Evolutionary conservation across 1,140 invertebrate genomes (phyloP).

Genomic region (Pararge aegeria): DNA sequence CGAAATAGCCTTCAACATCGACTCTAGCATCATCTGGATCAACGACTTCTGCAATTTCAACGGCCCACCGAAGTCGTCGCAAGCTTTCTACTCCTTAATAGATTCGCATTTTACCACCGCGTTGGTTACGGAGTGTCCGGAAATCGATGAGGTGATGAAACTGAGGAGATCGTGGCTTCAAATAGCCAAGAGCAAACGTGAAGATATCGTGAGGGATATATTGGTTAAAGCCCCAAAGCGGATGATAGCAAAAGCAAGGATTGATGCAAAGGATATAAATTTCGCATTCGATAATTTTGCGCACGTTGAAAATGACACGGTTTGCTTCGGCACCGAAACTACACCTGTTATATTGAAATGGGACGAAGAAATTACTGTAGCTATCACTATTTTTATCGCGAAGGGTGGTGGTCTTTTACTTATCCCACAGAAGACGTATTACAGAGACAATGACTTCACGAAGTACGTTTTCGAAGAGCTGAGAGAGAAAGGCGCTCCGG

Average conservation of each 20-base stretch:
- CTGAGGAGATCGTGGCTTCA: background rate
- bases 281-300: background rate
- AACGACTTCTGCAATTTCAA: constrained; percentile 13
- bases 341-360: background rate
- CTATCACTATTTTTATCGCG: background rate
- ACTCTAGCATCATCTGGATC: constrained; percentile 11
- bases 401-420: background rate
- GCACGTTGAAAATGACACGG: background rate
- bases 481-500: background rate
- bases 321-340: background rate
- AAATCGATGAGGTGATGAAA: background rate
- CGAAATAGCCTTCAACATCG: constrained; percentile 12
- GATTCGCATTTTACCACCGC: background rate
- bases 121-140: background rate
- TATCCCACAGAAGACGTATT: background rate
- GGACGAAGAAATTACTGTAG: background rate
- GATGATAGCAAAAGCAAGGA: too few species aligned
- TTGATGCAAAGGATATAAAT: background rate
- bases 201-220: background rate
- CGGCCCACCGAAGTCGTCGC: constrained; percentile 14
- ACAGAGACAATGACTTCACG: background rate
- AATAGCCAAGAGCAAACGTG: background rate
- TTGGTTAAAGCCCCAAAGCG: background rate
- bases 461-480: background rate
- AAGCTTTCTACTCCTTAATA: constrained; percentile 12